Evolutionary conservation across 1,140 invertebrate genomes (phyloP), one percentile per base, ranked within the genome.

Genomic region (Drosophila ogumai): DNA sequence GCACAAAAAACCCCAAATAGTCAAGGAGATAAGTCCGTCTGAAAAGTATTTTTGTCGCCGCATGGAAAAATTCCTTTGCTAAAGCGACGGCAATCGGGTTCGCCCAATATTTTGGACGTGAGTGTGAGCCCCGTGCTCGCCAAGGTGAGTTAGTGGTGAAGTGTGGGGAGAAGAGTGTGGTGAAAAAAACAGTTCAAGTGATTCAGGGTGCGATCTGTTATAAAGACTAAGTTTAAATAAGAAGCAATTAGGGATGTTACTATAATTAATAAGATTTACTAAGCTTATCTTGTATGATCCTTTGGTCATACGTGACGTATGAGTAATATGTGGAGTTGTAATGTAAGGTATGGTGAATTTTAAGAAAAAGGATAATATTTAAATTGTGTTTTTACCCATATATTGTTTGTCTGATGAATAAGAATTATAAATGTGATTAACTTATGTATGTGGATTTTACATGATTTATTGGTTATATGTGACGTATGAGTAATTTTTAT

Each of bases 121-220:
- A 52, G 57, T 65, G 64, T 73, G 52, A 87, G 84, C 84, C 58
- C 40, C 19, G 47, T 31, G 80, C 84, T 87, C 46, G 71, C 28
- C 31, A 52, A 84, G 80, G 84, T 87, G 73, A 57, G 79, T 67
- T 49, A 17, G 25, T 36, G 19, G 31, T 12, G 22, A 32, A 56
- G 28, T 12, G 22, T n/a, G 25, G 32, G 8, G 6, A 7, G 6
- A 34, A 47, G 58, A 60, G 63, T 49, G 46, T 38, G 52, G 52
- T 38, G 52, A 36, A 22, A 38, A 50, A 9, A 15, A 31, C 13
- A 34, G 13, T 41, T 12, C 13, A 52, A 6, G 22, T 52, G 32
- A 63, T 40, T 34, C 0, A 15, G 6, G 8, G 9, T 22, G 12
- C 19, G 36, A 28, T 40, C 28, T 3, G 17, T 61, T 12, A 12